Percentiles rank a stretch among this genome's conserved stretches.
These are phyloP conservation scores for Pegoplata infirma DNA, from an alignment of 2,888 invertebrate species.

Conservation along the genomic window DNA sequence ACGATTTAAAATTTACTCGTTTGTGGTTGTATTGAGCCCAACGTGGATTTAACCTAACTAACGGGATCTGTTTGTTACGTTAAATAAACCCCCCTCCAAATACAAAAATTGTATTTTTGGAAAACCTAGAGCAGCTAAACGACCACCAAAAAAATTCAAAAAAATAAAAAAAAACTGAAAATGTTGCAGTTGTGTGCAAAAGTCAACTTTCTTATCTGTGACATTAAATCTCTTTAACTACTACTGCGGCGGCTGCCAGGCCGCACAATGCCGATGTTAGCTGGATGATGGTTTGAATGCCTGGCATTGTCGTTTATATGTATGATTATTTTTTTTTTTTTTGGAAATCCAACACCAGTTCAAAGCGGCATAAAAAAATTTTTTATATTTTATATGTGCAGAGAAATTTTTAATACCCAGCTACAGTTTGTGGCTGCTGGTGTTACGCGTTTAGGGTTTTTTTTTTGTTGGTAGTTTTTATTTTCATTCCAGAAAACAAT, in stretches of 20 bases:
- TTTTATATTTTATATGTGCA: conserved; percentile 24
- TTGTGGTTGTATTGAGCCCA: too few species aligned
- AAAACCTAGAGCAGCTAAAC: background rate
- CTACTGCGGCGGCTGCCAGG: conserved; percentile 52
- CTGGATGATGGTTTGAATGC: conserved; percentile 20
- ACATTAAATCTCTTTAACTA: conserved; percentile 62
- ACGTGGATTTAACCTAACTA: conserved; percentile 45
- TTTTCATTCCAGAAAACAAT: conserved; percentile 35
- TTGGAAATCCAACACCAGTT: conserved; percentile 61
- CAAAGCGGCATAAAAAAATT: conserved; percentile 49
- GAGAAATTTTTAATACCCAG: conserved; percentile 45
- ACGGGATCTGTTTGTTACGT: conserved; percentile 7
- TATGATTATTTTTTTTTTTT: conserved; percentile 26
- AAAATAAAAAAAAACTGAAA: too few species aligned
- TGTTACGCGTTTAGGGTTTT: conserved; percentile 44
- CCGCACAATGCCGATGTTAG: conserved; percentile 36
- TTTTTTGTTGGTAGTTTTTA: conserved; percentile 5
- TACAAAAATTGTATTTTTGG: background rate
- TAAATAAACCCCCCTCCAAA: conserved; percentile 35
- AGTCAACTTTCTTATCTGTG: conserved; percentile 63
- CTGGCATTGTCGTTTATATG: conserved; percentile 40
- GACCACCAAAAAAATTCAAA: background rate
- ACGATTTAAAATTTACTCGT: background rate
- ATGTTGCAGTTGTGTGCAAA: conserved; percentile 60
- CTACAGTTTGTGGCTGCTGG: conserved; percentile 49